Evolutionary conservation across 1,140 invertebrate species (phyloP).

Genomic region (Octopus sinensis): DNA sequence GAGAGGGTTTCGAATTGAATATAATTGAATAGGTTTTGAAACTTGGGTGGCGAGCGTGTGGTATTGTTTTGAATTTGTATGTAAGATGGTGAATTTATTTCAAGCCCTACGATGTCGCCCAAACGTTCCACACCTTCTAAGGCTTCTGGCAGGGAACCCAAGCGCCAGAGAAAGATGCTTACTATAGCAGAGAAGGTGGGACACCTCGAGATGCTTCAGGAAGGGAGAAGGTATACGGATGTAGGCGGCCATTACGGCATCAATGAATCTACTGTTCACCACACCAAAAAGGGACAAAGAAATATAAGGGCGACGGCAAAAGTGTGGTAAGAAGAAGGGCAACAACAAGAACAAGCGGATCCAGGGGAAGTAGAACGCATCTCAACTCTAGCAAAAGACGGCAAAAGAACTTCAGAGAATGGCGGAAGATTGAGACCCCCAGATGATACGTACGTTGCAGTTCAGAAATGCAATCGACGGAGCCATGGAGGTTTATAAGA

Average conservation of each 20-base stretch:
- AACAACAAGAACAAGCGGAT: no score
- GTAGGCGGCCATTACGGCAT: neutral
- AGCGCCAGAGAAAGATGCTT: conserved; percentile 4
- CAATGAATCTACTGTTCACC: neutral
- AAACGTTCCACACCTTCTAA: conserved; percentile 4
- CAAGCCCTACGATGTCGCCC: conserved; percentile 6
- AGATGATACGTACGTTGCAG: no score
- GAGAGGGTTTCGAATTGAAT: no score
- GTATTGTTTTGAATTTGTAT: no score
- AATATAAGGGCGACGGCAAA: conserved; percentile 7
- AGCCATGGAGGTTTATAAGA: no score
- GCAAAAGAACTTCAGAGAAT: no score
- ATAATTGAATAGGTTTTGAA: no score
- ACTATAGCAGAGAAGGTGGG: neutral
- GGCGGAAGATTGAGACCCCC: no score
- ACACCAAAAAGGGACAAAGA: neutral
- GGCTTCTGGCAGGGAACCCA: neutral
- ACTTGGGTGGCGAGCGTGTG: no score
- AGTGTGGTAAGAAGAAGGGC: neutral
- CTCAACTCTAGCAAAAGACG: no score
- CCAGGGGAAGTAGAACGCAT: no score
- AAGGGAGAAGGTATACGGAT: neutral
- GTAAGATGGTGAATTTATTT: neutral
- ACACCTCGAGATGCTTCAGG: neutral
- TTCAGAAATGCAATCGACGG: no score